Conservation (phyloP, 1,140 invertebrate species). For the Drosophila sturtevanti region DNA sequence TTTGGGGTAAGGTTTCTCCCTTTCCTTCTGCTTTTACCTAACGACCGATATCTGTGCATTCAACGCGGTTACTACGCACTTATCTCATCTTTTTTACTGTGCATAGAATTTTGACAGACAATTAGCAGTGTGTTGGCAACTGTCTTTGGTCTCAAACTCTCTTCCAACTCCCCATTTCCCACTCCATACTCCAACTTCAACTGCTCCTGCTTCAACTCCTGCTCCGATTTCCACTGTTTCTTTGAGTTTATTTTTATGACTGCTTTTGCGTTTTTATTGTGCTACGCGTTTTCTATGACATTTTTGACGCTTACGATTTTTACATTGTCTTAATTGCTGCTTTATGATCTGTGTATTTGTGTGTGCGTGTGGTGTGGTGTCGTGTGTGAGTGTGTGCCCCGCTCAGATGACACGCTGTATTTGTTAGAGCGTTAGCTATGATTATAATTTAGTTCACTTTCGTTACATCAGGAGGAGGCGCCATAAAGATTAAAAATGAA, state of each 20-base stretch:
- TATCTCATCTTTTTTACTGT: slow-evolving; percentile 71
- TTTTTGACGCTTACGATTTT: slow-evolving; percentile 79
- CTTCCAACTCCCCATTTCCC: not conserved
- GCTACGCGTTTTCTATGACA: slow-evolving; percentile 71
- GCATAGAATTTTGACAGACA: slow-evolving; percentile 76
- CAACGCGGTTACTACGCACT: slow-evolving; percentile 69
- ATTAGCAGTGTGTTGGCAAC: slow-evolving; percentile 69
- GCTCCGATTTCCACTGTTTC: slow-evolving; percentile 2
- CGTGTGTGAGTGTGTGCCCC: slow-evolving; percentile 35
- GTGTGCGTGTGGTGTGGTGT: slow-evolving; percentile 35
- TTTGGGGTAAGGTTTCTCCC: not conserved
- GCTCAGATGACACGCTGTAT: slow-evolving; percentile 76
- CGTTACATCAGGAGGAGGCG: slow-evolving; percentile 22
- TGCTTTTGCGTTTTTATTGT: slow-evolving; percentile 73
- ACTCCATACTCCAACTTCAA: not conserved
- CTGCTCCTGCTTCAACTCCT: not conserved
- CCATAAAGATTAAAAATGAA: slow-evolving; percentile 71
- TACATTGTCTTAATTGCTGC: slow-evolving; percentile 80
- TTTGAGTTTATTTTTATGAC: slow-evolving; percentile 54
- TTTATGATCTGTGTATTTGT: slow-evolving; percentile 75
- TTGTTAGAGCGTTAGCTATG: slow-evolving; percentile 55
- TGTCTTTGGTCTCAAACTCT: slow-evolving; percentile 25
- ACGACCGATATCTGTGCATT: slow-evolving; percentile 58
- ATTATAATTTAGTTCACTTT: slow-evolving; percentile 74
- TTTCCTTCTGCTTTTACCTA: not conserved